Conservation (phyloP, 2,797 vertebrate genomes). For the Sebastes flavidus region DNA sequence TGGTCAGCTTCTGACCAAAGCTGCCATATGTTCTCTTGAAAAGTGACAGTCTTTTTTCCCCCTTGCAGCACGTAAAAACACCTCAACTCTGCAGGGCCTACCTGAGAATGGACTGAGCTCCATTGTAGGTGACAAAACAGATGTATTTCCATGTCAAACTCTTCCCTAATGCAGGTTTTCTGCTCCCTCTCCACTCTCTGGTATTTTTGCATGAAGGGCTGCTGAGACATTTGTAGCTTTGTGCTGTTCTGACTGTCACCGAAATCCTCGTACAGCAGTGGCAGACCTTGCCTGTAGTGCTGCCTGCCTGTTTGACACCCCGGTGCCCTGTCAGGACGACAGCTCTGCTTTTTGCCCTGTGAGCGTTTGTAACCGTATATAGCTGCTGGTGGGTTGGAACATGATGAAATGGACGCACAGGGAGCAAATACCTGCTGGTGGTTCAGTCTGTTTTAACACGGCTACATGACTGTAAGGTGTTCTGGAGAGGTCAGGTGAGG, state of each 20-base stretch:
- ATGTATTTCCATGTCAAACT: conserved; percentile 17
- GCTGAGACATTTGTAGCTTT: conserved; percentile 37
- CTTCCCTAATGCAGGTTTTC: conserved; percentile 5
- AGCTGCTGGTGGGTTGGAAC: conserved; percentile 54
- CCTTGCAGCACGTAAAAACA: not conserved
- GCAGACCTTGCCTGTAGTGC: conserved; percentile 69
- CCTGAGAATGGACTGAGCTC: not conserved
- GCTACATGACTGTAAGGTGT: not conserved
- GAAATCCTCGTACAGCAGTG: conserved; percentile 16
- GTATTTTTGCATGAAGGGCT: conserved; percentile 21
- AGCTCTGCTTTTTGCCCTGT: conserved; percentile 52
- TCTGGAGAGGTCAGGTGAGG: conserved; percentile 20
- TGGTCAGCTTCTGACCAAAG: not conserved
- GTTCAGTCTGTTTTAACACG: conserved; percentile 30
- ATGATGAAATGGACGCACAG: conserved; percentile 42
- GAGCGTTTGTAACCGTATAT: conserved; percentile 30
- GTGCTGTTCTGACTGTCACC: conserved; percentile 37
- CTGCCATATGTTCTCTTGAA: not conserved
- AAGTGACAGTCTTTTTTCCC: not conserved
- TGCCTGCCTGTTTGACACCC: conserved; percentile 54
- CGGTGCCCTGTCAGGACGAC: conserved; percentile 45
- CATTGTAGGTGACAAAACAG: not conserved
- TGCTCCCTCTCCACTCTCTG: conserved; percentile 4
- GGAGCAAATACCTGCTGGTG: conserved; percentile 41
- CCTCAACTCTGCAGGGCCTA: not conserved